Percentiles rank a stretch among this genome's conserved stretches.
Conservation (phyloP, 2,888 invertebrate genomes). For the Choreutis nemorana region DNA sequence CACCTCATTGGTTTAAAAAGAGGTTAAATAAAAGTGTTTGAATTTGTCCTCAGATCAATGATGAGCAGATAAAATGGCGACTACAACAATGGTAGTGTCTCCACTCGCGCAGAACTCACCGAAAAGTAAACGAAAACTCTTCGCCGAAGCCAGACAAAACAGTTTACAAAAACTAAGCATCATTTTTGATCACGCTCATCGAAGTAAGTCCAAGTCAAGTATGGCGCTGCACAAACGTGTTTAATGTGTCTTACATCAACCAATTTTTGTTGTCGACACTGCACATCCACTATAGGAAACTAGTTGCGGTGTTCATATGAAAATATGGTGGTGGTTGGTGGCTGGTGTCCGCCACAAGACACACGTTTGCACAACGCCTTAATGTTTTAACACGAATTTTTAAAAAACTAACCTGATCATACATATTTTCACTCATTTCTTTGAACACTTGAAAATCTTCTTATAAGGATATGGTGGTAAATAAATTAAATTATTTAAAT, state of each 20-base stretch:
- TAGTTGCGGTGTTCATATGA: neutral
- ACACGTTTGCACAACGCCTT: too few species aligned
- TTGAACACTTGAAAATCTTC: neutral
- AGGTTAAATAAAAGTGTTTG: too few species aligned
- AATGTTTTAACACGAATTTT: too few species aligned
- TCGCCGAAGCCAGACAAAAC: constrained; percentile 54
- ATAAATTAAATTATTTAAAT: neutral
- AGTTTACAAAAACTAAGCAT: constrained; percentile 53
- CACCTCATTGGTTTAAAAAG: too few species aligned
- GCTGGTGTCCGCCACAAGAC: neutral
- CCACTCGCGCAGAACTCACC: constrained; percentile 49
- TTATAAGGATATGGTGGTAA: neutral
- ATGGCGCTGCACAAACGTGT: too few species aligned
- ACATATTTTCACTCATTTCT: constrained; percentile 21
- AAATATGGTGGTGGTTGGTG: too few species aligned
- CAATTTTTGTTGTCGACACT: too few species aligned
- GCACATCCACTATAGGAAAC: too few species aligned
- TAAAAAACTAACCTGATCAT: constrained; percentile 18
- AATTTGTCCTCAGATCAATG: too few species aligned
- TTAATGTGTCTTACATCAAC: too few species aligned
- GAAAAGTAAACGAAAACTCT: constrained; percentile 44
- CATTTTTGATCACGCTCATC: constrained; percentile 55
- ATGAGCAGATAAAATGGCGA: constrained; percentile 30
- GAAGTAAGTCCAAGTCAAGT: too few species aligned
- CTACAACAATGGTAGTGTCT: constrained; percentile 50